A percentile compares a stretch with the other conserved stretches of the same genome.
Conservation (phyloP, 2,113 vertebrate genomes). For the Gobio gobio region DNA sequence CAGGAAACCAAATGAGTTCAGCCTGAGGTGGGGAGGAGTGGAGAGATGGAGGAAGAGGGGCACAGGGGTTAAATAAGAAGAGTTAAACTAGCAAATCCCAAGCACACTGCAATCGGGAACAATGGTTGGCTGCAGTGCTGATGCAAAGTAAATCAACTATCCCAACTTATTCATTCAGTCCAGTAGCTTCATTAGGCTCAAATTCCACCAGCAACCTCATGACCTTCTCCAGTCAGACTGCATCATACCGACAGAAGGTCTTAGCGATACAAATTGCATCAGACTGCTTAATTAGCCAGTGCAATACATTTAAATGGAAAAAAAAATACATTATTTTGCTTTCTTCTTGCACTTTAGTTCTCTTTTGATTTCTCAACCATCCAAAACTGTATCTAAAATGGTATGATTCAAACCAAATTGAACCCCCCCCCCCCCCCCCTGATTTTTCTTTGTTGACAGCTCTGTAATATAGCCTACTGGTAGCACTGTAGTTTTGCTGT, state of each 20-base stretch:
- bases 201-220: conserved; percentile 51
- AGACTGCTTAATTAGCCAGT: conserved; percentile 27
- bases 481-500: too few relatives aligned
- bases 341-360: neutral
- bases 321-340: neutral
- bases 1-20: conserved; percentile 71
- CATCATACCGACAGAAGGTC: conserved; percentile 43
- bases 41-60: conserved; percentile 45
- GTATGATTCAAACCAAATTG: neutral
- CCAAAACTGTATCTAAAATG: neutral
- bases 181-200: conserved; percentile 49
- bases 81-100: conserved; percentile 65
- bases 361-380: neutral
- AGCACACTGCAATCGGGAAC: conserved; percentile 50
- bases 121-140: conserved; percentile 55
- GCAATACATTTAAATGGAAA: conserved; percentile 3
- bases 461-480: too few relatives aligned
- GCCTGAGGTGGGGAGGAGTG: conserved; percentile 51
- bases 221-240: conserved; percentile 38
- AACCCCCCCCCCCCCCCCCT: too few relatives aligned
- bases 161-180: conserved; percentile 62
- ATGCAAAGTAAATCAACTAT: conserved; percentile 69
- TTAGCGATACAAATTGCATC: conserved; percentile 18
- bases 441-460: too few relatives aligned
- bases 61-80: conserved; percentile 71